A percentile compares a stretch with the other conserved stretches of the same genome.
phyloP scores from a whole-genome alignment of 2,888 invertebrate species.

The Resseliella maxima region DNA sequence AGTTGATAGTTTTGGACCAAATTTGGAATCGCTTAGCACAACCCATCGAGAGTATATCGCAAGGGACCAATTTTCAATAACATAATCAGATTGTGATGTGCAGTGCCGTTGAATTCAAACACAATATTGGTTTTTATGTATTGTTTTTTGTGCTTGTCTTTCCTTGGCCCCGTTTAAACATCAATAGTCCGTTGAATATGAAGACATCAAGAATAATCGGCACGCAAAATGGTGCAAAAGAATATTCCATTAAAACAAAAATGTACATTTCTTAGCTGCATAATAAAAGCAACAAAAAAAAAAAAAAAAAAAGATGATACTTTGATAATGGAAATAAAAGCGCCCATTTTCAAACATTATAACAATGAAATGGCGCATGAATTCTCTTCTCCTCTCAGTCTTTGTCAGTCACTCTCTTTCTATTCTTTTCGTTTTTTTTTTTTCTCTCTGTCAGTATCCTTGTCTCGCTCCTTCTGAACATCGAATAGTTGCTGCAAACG shows the following conservation, averaged over 20 bases:
- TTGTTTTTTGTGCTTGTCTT: too few relatives aligned
- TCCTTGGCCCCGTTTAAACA: neutral
- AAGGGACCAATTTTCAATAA: neutral
- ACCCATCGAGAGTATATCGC: neutral
- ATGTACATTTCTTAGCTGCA: neutral
- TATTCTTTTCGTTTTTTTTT: too few relatives aligned
- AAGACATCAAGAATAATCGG: constrained; percentile 43
- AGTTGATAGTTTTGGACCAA: neutral
- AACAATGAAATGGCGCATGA: neutral
- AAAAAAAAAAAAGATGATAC: neutral
- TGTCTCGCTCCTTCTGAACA: too few relatives aligned
- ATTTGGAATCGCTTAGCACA: neutral
- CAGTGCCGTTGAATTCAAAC: neutral
- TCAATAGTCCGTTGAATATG: neutral
- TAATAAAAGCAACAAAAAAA: neutral
- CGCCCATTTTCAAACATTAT: neutral
- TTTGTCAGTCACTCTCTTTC: too few relatives aligned
- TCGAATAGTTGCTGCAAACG: too few relatives aligned
- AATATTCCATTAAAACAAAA: neutral
- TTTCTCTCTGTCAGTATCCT: too few relatives aligned
- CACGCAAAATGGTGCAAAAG: too few relatives aligned
- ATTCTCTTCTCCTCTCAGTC: too few relatives aligned
- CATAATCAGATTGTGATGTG: neutral
- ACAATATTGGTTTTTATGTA: neutral
- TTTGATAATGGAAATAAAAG: constrained; percentile 26